Conservation (phyloP, 2,888 invertebrate genomes). For the Apamea crenata region DNA sequence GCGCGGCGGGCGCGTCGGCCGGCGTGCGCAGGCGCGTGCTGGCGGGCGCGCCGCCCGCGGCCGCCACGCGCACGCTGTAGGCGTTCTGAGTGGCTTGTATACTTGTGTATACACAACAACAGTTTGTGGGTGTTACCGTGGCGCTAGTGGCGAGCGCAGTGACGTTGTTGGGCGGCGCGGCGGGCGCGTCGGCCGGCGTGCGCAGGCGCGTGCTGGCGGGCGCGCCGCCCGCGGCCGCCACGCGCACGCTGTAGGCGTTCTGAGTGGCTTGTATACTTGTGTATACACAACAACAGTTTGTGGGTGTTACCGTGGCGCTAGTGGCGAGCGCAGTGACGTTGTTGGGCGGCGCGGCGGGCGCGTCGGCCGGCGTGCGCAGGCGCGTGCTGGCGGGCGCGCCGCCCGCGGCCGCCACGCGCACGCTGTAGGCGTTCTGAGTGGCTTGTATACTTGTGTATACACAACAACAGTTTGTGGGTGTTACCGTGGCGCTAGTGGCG, state of each 20-base stretch:
- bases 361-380: conserved; percentile 93
- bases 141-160: conserved; percentile 95
- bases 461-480: too few relatives aligned
- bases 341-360: conserved; percentile 96
- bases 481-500: conserved; percentile 95
- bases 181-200: conserved; percentile 96
- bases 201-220: conserved; percentile 56
- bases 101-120: too few relatives aligned
- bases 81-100: neutral
- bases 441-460: too few relatives aligned
- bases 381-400: conserved; percentile 67
- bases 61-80: conserved; percentile 95
- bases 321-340: conserved; percentile 96
- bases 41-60: conserved; percentile 74
- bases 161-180: conserved; percentile 96
- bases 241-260: conserved; percentile 93
- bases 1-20: conserved; percentile 95
- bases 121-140: conserved; percentile 88
- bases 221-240: conserved; percentile 89
- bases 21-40: conserved; percentile 89
- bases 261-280: too few relatives aligned
- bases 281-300: too few relatives aligned
- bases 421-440: conserved; percentile 90
- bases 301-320: conserved; percentile 92
- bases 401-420: conserved; percentile 92